These are phyloP conservation scores for Scartelaos histophorus DNA, from an alignment of 2,113 vertebrate genomes.

Conservation along the genomic window DNA sequence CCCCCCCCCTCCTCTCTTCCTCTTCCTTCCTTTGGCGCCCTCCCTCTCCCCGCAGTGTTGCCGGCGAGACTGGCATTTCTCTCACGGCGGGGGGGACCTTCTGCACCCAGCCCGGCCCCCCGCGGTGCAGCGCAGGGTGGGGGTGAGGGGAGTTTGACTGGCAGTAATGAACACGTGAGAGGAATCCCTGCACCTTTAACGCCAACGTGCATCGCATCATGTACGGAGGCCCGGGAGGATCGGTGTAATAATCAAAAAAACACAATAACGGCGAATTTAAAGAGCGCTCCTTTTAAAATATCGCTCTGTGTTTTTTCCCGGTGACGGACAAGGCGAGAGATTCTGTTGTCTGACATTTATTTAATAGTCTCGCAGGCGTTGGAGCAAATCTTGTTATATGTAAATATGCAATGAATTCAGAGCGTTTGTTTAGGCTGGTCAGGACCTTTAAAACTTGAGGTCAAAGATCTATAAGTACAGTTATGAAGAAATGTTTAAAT, in stretches of 20 bases:
- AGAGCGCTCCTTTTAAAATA: background rate
- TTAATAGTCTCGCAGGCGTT: background rate
- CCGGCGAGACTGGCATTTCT: slow-evolving; percentile 72
- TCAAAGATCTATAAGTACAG: background rate
- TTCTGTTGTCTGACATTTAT: slow-evolving; percentile 3
- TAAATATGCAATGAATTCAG: slow-evolving; percentile 2
- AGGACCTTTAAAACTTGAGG: background rate
- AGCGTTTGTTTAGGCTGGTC: slow-evolving; percentile 4
- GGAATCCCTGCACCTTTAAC: slow-evolving; percentile 15
- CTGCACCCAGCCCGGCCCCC: slow-evolving; percentile 12
- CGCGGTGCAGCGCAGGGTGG: background rate
- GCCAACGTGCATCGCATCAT: slow-evolving; percentile 11
- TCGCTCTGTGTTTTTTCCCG: background rate
- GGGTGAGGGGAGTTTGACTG: background rate
- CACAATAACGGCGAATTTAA: background rate
- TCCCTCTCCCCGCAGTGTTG: slow-evolving; percentile 56
- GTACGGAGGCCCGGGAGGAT: slow-evolving; percentile 1
- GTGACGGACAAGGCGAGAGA: background rate
- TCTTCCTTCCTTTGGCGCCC: slow-evolving; percentile 19
- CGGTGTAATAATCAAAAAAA: background rate
- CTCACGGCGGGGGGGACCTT: slow-evolving; percentile 59
- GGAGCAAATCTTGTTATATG: background rate
- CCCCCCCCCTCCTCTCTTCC: slow-evolving; percentile 7
- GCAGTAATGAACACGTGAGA: slow-evolving; percentile 9
- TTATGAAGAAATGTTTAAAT: background rate